Conservation (phyloP, 2,888 invertebrate species). For the Phortica okadai region DNA sequence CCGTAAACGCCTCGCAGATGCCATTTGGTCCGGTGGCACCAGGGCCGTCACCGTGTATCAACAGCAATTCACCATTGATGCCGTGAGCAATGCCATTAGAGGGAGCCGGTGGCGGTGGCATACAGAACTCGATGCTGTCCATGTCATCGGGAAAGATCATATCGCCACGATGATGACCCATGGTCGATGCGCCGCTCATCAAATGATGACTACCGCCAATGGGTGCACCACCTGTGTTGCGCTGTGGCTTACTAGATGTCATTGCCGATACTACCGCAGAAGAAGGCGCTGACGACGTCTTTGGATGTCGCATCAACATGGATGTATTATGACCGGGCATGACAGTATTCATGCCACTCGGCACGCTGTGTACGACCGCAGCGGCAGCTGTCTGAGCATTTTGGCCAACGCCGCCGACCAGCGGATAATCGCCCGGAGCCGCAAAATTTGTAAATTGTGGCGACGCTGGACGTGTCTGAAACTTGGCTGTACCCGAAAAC, state of each 20-base stretch:
- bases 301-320: conserved; percentile 66
- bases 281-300: conserved; percentile 34
- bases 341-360: conserved; percentile 30
- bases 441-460: conserved; percentile 82
- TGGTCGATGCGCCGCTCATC: conserved; percentile 58
- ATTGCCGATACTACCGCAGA: conserved; percentile 29
- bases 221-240: neutral
- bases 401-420: conserved; percentile 44
- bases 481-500: conserved; percentile 74
- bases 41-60: conserved; percentile 58
- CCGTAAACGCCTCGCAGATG: conserved; percentile 67
- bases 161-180: conserved; percentile 71
- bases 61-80: conserved; percentile 60
- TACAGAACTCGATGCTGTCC: conserved; percentile 75
- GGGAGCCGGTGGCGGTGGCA: conserved; percentile 67
- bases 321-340: conserved; percentile 43
- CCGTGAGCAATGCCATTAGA: conserved; percentile 56
- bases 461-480: conserved; percentile 74
- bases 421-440: conserved; percentile 84
- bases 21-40: conserved; percentile 55
- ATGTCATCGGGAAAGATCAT: conserved; percentile 74
- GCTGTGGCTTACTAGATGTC: conserved; percentile 38
- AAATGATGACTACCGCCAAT: conserved; percentile 44
- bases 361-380: conserved; percentile 50
- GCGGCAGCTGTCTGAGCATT: conserved; percentile 57